phyloP scores from a whole-genome alignment of 2,113 vertebrate species.

The Oreocharis arfaki region DNA sequence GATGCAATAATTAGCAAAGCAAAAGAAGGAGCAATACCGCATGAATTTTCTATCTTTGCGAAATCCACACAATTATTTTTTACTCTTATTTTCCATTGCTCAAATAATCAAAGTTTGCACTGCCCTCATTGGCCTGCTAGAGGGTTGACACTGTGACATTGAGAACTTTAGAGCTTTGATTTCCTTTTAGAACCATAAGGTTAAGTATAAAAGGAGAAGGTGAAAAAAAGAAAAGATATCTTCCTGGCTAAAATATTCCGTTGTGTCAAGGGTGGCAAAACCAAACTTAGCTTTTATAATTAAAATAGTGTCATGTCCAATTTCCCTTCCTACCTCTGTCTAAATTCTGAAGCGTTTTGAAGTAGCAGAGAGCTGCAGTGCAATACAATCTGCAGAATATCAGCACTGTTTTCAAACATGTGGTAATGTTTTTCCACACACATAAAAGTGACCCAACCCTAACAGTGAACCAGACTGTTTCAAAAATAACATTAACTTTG shows the following conservation, averaged over 20 bases:
- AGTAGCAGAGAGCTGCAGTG: constrained; percentile 64
- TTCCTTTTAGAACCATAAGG: not conserved
- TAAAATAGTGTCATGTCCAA: constrained; percentile 85
- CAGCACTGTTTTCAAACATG: constrained; percentile 84
- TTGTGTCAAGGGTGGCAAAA: constrained; percentile 63
- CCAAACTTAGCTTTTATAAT: constrained; percentile 81
- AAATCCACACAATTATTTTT: not conserved
- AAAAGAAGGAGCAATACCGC: not conserved
- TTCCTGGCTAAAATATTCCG: constrained; percentile 9
- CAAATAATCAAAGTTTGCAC: not conserved
- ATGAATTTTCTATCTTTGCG: not conserved
- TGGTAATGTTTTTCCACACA: constrained; percentile 86
- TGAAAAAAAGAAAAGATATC: not conserved
- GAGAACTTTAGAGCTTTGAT: not conserved
- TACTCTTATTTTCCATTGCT: not conserved
- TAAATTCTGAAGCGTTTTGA: constrained; percentile 81
- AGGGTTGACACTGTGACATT: not conserved
- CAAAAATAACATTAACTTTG: constrained; percentile 76
- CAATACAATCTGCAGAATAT: constrained; percentile 80
- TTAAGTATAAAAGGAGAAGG: not conserved
- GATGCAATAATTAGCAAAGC: not conserved
- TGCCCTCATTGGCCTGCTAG: not conserved
- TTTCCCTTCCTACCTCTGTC: constrained; percentile 76
- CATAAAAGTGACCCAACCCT: constrained; percentile 78
- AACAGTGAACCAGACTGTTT: constrained; percentile 72